A percentile compares a stretch with the other conserved stretches of the same genome.
Conservation (phyloP, 2,888 invertebrate species). For the Stenolophus ochropezus region DNA sequence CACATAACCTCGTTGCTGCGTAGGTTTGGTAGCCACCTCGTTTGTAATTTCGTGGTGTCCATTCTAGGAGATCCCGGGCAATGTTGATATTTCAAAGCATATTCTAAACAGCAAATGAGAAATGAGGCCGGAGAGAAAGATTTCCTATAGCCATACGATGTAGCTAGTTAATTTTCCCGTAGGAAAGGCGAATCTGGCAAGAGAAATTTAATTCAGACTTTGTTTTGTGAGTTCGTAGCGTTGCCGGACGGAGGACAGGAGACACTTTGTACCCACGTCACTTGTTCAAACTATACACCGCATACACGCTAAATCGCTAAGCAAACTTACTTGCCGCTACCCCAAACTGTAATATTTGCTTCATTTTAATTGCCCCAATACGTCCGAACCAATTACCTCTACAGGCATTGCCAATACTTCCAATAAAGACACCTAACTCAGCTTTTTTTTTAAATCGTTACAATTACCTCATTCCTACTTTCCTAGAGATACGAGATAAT, state of each 20-base stretch:
- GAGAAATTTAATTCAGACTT: constrained; percentile 48
- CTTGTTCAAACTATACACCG: constrained; percentile 33
- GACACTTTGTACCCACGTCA: constrained; percentile 48
- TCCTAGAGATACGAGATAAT: too few relatives aligned
- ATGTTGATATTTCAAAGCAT: constrained; percentile 15
- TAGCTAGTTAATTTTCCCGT: constrained; percentile 10
- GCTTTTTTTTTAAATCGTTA: too few relatives aligned
- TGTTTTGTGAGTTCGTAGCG: constrained; percentile 15
- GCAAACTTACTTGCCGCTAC: constrained; percentile 15
- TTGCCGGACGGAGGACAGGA: constrained; percentile 22
- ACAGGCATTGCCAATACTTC: too few relatives aligned
- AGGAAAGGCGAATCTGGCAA: constrained; percentile 14
- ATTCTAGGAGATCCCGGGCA: background rate
- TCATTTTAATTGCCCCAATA: constrained; percentile 40
- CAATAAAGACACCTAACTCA: too few relatives aligned
- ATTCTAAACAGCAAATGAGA: background rate
- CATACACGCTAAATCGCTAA: constrained; percentile 4
- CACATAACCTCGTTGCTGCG: too few relatives aligned
- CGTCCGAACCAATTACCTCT: too few relatives aligned
- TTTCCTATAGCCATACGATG: background rate
- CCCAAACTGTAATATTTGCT: constrained; percentile 49
- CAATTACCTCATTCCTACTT: too few relatives aligned
- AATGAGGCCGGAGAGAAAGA: background rate
- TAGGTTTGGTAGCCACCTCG: too few relatives aligned
- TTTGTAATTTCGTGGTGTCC: background rate